Evolutionary conservation across 1,140 invertebrate genomes (phyloP).

Genomic region (Neodiprion lecontei): DNA sequence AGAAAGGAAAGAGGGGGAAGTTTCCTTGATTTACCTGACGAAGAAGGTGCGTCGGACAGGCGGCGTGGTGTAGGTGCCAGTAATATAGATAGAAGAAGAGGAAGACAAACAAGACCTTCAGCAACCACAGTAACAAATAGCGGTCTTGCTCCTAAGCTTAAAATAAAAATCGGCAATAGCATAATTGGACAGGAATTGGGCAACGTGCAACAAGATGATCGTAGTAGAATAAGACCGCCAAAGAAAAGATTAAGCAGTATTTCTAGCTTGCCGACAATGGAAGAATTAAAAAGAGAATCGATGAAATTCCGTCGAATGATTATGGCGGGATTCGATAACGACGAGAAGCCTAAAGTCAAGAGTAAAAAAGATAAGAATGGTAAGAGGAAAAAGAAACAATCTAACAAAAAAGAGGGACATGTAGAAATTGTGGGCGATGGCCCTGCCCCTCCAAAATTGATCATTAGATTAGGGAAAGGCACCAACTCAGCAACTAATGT

Average conservation of each 20-base stretch:
- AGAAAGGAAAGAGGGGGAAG: conserved; percentile 65
- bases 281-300: conserved; percentile 81
- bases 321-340: conserved; percentile 80
- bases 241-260: conserved; percentile 78
- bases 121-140: conserved; percentile 36
- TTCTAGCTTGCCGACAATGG: conserved; percentile 71
- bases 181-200: conserved; percentile 61
- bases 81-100: conserved; percentile 63
- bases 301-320: conserved; percentile 87
- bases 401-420: conserved; percentile 67
- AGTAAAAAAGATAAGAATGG: conserved; percentile 67
- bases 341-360: conserved; percentile 67
- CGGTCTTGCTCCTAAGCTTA: conserved; percentile 73
- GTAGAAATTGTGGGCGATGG: conserved; percentile 68
- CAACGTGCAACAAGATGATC: conserved; percentile 55
- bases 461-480: conserved; percentile 68
- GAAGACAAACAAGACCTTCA: conserved; percentile 55
- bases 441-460: conserved; percentile 70
- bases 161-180: conserved; percentile 79
- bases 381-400: conserved; percentile 67
- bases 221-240: conserved; percentile 72
- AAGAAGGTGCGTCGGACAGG: conserved; percentile 56
- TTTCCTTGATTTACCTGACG: conserved; percentile 32
- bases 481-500: conserved; percentile 28
- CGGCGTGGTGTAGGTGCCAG: conserved; percentile 36